Percentiles rank a stretch among this genome's conserved stretches.
Evolutionary conservation across 2,888 invertebrate species (phyloP).

Genomic region (Tipula helvola): DNA sequence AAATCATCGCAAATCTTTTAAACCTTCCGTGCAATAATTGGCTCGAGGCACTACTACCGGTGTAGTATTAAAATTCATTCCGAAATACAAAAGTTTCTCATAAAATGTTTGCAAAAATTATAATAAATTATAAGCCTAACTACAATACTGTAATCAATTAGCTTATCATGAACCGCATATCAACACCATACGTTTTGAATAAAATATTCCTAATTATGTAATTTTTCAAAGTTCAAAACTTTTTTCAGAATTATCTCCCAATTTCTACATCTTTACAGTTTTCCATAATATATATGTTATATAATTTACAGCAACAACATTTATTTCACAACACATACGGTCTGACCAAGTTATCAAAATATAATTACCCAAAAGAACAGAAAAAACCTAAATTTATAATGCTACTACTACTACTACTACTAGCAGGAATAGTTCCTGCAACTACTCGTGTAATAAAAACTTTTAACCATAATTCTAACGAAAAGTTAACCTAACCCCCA

Average conservation of each 20-base stretch:
- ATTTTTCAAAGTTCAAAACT: background rate
- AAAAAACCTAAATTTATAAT: background rate
- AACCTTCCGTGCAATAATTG: too few relatives aligned
- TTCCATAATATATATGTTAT: background rate
- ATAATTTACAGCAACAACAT: background rate
- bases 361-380: background rate
- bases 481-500: background rate
- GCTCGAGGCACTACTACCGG: too few relatives aligned
- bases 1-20: too few relatives aligned
- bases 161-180: background rate
- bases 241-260: background rate
- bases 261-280: background rate
- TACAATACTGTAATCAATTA: background rate
- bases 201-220: background rate
- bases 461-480: background rate
- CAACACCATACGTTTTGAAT: background rate
- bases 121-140: too few relatives aligned
- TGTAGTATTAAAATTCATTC: too few relatives aligned
- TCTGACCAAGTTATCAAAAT: background rate
- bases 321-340: background rate
- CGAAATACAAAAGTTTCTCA: too few relatives aligned
- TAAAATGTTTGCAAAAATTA: too few relatives aligned
- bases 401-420: background rate
- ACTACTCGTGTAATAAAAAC: background rate
- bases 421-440: background rate